Base-by-base conservation (phyloP, 2,888 invertebrate genomes). In the Silvanus unidentatus region DNA sequence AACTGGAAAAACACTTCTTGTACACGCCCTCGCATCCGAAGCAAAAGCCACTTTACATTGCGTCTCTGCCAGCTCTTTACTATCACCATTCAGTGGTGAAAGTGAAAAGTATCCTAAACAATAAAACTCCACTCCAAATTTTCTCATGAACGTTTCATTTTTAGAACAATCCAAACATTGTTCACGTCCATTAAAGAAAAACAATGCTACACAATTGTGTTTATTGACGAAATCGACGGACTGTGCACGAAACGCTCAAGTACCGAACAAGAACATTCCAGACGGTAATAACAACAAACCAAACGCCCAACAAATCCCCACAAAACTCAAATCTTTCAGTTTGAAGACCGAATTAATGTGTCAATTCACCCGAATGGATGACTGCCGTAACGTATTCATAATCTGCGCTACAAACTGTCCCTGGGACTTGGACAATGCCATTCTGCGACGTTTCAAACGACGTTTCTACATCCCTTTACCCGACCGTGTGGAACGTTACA, bases 391-490 rank as follows among this genome's bases (percentile, higher is more conserved):
- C 39, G 52, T 62, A 28, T 66, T 77, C 49, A 58, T 80, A 11
- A 63, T 80, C 15, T 75, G 77, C 55, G 79, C 79, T 11, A 80
- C 80, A 2, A 80, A 80, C 61, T 78, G 79, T 54, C 80, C 80
- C 1, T 80, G 80, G 80, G 80, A 80, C 48, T 63, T 80, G 16
- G 80, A 80, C 55, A 61, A 74, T 0, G 80, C 80, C 1, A 78
- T 80, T 53, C 56, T 79, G 43, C 57, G 79, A 42, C 66, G 80
- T 35, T 79, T 80, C 53, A 77, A 79, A 58, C 74, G 74, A 56
- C 67, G 74, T 10, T 70, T 79, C 16, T 77, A 75, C 59, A 69
- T 79, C 28, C 75, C 78, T 1, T 62, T 80, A 15, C 80, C 80
- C 2, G 53, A 61, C 42, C 41, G 44, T 2, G 32, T 50, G 2